Percentiles rank a stretch among this genome's conserved stretches.
Evolutionary conservation across 2,113 vertebrate genomes (phyloP).

Genomic region (Erythrocercus mccallii): DNA sequence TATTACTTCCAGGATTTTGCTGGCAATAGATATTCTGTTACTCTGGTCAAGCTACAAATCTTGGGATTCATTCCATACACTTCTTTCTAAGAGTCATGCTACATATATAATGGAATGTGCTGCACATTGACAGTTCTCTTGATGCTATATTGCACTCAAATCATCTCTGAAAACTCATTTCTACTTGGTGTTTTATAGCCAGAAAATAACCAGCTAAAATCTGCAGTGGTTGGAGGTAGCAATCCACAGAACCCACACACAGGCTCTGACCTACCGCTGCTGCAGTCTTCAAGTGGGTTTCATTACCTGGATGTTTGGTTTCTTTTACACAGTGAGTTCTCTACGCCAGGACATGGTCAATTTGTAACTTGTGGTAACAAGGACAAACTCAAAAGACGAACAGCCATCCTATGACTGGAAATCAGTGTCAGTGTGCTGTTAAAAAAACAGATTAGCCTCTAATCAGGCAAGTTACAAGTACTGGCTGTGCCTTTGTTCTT

Average conservation of each 20-base stretch:
- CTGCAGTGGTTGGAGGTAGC: neutral
- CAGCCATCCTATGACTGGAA: neutral
- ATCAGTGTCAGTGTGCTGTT: neutral
- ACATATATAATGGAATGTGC: neutral
- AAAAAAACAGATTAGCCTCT: neutral
- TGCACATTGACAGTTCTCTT: neutral
- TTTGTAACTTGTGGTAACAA: neutral
- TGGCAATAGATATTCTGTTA: neutral
- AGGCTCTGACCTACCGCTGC: neutral
- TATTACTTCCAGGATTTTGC: neutral
- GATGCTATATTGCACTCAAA: neutral
- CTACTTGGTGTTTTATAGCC: neutral
- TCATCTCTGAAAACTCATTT: neutral
- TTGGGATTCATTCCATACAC: neutral
- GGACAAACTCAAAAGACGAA: neutral
- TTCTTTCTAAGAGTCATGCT: neutral
- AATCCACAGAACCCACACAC: neutral
- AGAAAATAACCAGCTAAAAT: neutral
- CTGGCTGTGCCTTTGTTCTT: neutral
- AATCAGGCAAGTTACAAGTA: neutral
- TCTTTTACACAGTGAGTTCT: neutral
- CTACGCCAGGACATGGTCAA: neutral
- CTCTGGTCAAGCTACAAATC: neutral
- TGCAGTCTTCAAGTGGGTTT: neutral
- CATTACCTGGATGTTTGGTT: neutral